Evolutionary conservation across 2,888 invertebrate genomes (phyloP).

Genomic region (Spodoptera exigua): DNA sequence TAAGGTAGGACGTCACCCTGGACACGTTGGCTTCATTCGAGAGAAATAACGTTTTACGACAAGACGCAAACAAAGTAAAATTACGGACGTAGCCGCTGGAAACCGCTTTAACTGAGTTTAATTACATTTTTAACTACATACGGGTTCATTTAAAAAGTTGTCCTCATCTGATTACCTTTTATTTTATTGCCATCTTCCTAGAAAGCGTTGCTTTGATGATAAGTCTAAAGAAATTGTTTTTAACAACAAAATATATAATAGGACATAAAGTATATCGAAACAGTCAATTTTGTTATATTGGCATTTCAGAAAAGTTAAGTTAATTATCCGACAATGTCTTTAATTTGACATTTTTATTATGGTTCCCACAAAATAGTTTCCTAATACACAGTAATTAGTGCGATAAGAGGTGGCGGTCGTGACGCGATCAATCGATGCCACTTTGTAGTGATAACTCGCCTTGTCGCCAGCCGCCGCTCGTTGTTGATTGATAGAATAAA

Average conservation of each 20-base stretch:
- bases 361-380: constrained; percentile 62
- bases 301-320: constrained; percentile 26
- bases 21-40: constrained; percentile 67
- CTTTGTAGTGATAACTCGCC: constrained; percentile 76
- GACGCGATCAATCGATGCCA: constrained; percentile 82
- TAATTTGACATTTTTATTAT: constrained; percentile 53
- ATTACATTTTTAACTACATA: constrained; percentile 77
- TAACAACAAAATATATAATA: constrained; percentile 10
- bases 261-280: constrained; percentile 37
- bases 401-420: constrained; percentile 78
- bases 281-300: constrained; percentile 32
- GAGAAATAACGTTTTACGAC: constrained; percentile 77
- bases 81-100: constrained; percentile 68
- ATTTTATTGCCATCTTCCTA: constrained; percentile 61
- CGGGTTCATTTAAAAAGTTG: constrained; percentile 69
- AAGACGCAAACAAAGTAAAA: constrained; percentile 79
- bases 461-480: constrained; percentile 63
- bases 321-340: constrained; percentile 35
- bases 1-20: constrained; percentile 77
- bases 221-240: constrained; percentile 32
- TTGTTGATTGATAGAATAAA: constrained; percentile 80
- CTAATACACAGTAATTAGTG: constrained; percentile 68
- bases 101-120: constrained; percentile 72
- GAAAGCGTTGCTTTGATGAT: constrained; percentile 54
- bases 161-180: constrained; percentile 66